Percentiles rank a stretch among this genome's conserved stretches.
These are phyloP conservation scores for Subacronicta megacephala DNA, from an alignment of 2,888 invertebrate genomes.

Conservation along the genomic window DNA sequence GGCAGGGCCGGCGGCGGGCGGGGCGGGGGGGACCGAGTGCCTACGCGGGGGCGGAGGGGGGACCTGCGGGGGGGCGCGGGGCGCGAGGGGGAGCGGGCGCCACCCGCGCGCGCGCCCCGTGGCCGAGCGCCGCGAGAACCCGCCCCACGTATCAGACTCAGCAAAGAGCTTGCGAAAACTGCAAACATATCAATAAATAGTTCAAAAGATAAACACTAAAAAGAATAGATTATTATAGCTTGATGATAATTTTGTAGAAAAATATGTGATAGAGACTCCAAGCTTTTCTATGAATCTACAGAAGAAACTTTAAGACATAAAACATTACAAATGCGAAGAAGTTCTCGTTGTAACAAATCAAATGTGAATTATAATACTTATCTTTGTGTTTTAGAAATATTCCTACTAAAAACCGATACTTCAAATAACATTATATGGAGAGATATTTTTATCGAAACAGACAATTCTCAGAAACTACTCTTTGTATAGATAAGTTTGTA, in stretches of 20 bases:
- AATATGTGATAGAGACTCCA: neutral
- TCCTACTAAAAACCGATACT: no score
- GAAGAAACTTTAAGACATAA: no score
- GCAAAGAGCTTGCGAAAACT: slow-evolving; percentile 97
- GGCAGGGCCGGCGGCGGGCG: slow-evolving; percentile 55
- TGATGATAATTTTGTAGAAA: neutral
- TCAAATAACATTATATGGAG: no score
- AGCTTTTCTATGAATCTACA: no score
- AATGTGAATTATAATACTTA: no score
- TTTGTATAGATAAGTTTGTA: neutral
- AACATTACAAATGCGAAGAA: no score
- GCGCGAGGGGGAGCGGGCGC: slow-evolving; percentile 85
- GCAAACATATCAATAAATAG: slow-evolving; percentile 49
- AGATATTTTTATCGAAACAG: no score
- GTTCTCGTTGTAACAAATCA: no score
- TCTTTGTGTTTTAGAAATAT: no score
- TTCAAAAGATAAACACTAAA: neutral
- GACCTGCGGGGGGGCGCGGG: slow-evolving; percentile 88
- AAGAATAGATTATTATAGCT: no score
- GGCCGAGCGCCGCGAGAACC: slow-evolving; percentile 94
- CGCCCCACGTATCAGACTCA: slow-evolving; percentile 93
- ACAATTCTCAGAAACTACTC: no score
- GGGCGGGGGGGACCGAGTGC: slow-evolving; percentile 72
- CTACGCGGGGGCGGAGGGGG: slow-evolving; percentile 83
- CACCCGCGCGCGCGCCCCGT: slow-evolving; percentile 87